Percentiles rank a stretch among this genome's conserved stretches.
These are phyloP conservation scores for Callithrix jacchus DNA, from an alignment of 2,113 vertebrate species.

Conservation along the genomic window DNA sequence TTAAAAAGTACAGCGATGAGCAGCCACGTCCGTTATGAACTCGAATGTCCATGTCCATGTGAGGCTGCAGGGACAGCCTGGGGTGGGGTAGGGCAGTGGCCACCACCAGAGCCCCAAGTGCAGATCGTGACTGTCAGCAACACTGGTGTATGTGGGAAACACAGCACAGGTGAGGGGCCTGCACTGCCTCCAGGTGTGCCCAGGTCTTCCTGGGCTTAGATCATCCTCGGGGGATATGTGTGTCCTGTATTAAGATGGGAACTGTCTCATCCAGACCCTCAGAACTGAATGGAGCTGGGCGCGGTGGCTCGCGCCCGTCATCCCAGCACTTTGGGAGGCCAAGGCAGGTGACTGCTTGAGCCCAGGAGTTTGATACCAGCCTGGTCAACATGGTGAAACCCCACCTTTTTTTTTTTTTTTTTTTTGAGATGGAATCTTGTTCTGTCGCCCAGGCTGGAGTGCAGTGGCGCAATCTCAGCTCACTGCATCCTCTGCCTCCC, in stretches of 20 bases:
- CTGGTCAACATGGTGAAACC: neutral
- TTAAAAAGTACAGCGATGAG: neutral
- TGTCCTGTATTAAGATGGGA: neutral
- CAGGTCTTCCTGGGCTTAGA: neutral
- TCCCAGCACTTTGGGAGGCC: neutral
- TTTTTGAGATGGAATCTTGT: too few species aligned
- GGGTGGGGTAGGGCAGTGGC: neutral
- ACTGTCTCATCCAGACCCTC: neutral
- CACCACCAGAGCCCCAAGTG: neutral
- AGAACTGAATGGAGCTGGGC: too few species aligned
- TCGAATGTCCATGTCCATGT: too few species aligned
- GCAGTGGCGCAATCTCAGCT: too few species aligned
- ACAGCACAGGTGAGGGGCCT: accelerated
- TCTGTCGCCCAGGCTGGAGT: too few species aligned
- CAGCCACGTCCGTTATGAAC: neutral
- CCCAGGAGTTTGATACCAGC: neutral
- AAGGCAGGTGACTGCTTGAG: neutral
- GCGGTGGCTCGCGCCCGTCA: neutral
- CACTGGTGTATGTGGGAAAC: too few species aligned
- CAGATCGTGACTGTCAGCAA: neutral
- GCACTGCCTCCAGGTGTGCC: neutral
- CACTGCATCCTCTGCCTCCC: too few species aligned
- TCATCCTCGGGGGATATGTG: neutral
- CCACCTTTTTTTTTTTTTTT: too few species aligned
- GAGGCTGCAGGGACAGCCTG: accelerated